A percentile compares a stretch with the other conserved stretches of the same genome.
Conservation (phyloP, 2,113 vertebrate genomes). For the Gasterosteus nipponicus region DNA sequence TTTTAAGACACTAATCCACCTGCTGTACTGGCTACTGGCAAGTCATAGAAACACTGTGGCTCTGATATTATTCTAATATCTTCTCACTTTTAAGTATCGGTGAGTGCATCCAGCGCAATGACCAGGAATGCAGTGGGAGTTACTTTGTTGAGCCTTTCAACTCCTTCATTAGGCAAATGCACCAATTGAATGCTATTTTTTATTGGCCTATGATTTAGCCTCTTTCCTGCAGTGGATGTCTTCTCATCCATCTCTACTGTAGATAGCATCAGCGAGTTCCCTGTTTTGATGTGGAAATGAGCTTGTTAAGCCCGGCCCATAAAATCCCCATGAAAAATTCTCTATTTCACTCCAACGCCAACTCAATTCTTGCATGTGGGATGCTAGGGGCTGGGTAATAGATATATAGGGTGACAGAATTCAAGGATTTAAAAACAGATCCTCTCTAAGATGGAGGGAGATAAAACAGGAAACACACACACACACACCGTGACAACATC, state of each 20-base stretch:
- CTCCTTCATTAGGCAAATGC: constrained; percentile 53
- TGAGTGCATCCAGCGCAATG: constrained; percentile 5
- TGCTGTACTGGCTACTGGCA: background rate
- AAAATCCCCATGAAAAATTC: constrained; percentile 46
- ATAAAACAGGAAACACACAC: no score
- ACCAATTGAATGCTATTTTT: constrained; percentile 60
- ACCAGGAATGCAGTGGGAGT: constrained; percentile 30
- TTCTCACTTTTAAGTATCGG: constrained; percentile 2
- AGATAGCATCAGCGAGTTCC: constrained; percentile 53
- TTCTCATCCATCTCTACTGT: constrained; percentile 42
- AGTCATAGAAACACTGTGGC: background rate
- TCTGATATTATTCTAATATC: background rate
- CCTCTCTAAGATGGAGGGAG: background rate
- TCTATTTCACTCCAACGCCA: constrained; percentile 26
- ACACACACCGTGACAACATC: no score
- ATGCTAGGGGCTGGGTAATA: constrained; percentile 25
- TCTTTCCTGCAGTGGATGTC: constrained; percentile 39
- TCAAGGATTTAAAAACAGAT: constrained; percentile 33
- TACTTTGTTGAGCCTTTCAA: constrained; percentile 50
- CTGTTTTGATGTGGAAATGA: constrained; percentile 64
- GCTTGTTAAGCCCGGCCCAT: constrained; percentile 58
- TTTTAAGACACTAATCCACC: background rate
- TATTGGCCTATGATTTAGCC: constrained; percentile 46
- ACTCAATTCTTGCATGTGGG: constrained; percentile 23
- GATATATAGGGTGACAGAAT: constrained; percentile 30